These are phyloP conservation scores for Lycophotia porphyrea DNA, from an alignment of 2,888 invertebrate genomes.

Conservation along the genomic window DNA sequence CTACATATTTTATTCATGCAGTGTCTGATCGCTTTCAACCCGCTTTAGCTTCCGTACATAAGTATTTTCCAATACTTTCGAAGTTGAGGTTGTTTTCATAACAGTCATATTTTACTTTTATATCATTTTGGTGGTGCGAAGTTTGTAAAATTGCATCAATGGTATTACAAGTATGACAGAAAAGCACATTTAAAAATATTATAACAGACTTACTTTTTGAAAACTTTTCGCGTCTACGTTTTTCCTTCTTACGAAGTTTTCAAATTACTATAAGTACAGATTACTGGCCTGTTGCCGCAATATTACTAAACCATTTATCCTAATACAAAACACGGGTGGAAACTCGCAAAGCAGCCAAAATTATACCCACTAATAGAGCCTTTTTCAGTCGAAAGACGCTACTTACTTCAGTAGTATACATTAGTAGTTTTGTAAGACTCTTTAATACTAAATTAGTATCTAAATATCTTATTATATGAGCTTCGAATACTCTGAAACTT, in stretches of 20 bases:
- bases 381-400: background rate
- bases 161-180: background rate
- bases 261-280: slow-evolving; percentile 22
- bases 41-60: slow-evolving; percentile 26
- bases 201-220: background rate
- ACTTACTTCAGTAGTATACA: background rate
- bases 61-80: slow-evolving; percentile 48
- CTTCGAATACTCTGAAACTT: background rate
- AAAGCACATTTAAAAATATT: background rate
- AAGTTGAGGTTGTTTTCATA: slow-evolving; percentile 27
- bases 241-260: slow-evolving; percentile 22
- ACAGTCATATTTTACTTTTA: slow-evolving; percentile 26
- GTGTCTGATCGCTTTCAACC: slow-evolving; percentile 50
- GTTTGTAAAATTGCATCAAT: slow-evolving; percentile 17
- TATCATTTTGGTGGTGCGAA: background rate
- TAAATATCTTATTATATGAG: background rate
- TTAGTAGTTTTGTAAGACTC: background rate
- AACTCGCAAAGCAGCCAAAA: background rate
- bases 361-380: background rate
- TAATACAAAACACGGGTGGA: slow-evolving; percentile 25
- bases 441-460: background rate
- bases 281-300: slow-evolving; percentile 16
- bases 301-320: slow-evolving; percentile 17
- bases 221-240: background rate
- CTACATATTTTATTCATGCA: slow-evolving; percentile 54